Evolutionary conservation across 2,113 vertebrate species (phyloP).

Genomic region (Limanda limanda): DNA sequence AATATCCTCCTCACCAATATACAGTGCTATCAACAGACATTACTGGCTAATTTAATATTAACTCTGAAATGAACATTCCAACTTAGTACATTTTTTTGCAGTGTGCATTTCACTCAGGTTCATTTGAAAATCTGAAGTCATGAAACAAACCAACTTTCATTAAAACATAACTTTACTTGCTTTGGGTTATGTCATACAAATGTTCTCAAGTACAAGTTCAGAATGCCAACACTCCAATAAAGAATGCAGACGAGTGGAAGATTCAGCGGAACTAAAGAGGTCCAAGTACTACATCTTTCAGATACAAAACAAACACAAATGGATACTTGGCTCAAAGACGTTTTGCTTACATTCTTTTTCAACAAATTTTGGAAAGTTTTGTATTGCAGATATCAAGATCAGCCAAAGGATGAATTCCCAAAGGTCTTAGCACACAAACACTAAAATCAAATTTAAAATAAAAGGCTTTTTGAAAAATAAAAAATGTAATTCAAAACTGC

Average conservation of each 20-base stretch:
- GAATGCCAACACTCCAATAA: background rate
- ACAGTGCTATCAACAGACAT: no score
- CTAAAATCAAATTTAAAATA: constrained; percentile 29
- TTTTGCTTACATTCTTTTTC: constrained; percentile 30
- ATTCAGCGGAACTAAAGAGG: constrained; percentile 1
- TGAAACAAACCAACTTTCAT: constrained; percentile 29
- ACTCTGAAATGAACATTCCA: no score
- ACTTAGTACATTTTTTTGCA: no score
- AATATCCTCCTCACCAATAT: no score
- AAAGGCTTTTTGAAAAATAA: background rate
- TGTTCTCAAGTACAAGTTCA: constrained; percentile 25
- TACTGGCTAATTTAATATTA: background rate
- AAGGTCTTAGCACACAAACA: constrained; percentile 5
- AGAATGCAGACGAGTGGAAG: constrained; percentile 9
- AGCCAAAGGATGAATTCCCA: background rate
- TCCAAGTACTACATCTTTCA: constrained; percentile 18
- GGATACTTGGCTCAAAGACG: constrained; percentile 29
- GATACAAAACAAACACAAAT: constrained; percentile 37
- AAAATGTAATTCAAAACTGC: background rate
- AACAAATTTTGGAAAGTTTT: constrained; percentile 35
- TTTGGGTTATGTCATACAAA: constrained; percentile 44
- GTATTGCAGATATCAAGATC: constrained; percentile 3
- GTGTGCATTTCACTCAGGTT: no score
- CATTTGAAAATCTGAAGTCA: background rate
- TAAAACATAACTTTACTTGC: constrained; percentile 41